Conservation (phyloP, 2,888 invertebrate species). For the Chloroclystis v-ata region DNA sequence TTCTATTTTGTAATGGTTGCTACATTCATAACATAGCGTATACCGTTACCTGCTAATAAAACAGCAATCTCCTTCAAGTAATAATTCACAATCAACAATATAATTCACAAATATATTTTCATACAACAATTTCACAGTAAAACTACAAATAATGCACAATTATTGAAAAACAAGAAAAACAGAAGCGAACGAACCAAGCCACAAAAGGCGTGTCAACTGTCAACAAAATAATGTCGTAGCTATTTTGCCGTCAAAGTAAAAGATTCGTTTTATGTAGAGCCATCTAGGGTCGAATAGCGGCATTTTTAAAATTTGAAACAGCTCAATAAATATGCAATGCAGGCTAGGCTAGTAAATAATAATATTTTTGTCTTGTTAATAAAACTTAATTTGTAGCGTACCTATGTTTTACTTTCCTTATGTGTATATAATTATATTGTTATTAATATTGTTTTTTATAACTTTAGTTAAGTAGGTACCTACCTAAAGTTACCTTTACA, state of each 20-base stretch:
- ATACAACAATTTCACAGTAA: not conserved
- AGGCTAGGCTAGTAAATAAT: too few relatives aligned
- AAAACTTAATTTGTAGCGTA: too few relatives aligned
- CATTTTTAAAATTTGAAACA: too few relatives aligned
- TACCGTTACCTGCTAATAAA: constrained; percentile 2
- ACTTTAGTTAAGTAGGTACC: too few relatives aligned
- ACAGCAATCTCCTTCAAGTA: not conserved
- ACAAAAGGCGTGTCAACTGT: constrained; percentile 8
- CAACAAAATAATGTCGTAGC: not conserved
- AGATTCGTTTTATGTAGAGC: too few relatives aligned
- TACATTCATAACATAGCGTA: not conserved
- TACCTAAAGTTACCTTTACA: too few relatives aligned
- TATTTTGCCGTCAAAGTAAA: too few relatives aligned
- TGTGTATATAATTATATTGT: too few relatives aligned
- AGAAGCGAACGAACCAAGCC: not conserved
- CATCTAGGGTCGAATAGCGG: too few relatives aligned
- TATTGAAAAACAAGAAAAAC: not conserved
- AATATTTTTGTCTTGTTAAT: too few relatives aligned
- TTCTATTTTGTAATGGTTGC: not conserved
- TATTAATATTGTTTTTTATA: too few relatives aligned
- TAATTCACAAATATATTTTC: not conserved
- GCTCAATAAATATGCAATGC: not conserved
- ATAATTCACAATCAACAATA: not conserved
- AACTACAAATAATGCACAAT: not conserved
- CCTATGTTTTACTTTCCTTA: too few relatives aligned